A percentile compares a stretch with the other conserved stretches of the same genome.
These are phyloP conservation scores for Drosophila eugracilis DNA, from an alignment of 1,140 invertebrate genomes.

Conservation along the genomic window DNA sequence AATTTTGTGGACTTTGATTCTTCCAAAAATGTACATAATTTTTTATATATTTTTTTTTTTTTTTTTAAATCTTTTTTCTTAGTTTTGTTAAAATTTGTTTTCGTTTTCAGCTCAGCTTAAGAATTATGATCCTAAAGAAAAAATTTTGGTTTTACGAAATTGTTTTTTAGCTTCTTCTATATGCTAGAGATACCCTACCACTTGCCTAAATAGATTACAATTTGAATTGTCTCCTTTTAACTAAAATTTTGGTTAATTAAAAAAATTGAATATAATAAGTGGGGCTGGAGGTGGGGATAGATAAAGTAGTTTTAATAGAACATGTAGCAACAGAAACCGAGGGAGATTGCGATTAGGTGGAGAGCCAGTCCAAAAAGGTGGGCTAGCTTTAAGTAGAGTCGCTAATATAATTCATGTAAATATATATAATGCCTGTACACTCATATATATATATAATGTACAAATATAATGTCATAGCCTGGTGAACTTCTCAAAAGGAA, in stretches of 20 bases:
- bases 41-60: slow-evolving; percentile 22
- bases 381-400: slow-evolving; percentile 44
- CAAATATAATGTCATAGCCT: slow-evolving; percentile 6
- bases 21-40: slow-evolving; percentile 41
- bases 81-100: slow-evolving; percentile 38
- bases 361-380: slow-evolving; percentile 9
- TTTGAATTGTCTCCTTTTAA: slow-evolving; percentile 25
- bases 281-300: background rate
- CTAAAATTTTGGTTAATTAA: slow-evolving; percentile 29
- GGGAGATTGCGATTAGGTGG: slow-evolving; percentile 50
- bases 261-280: slow-evolving; percentile 10
- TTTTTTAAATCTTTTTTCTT: slow-evolving; percentile 22
- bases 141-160: slow-evolving; percentile 60
- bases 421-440: slow-evolving; percentile 16
- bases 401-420: slow-evolving; percentile 37
- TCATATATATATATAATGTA: slow-evolving; percentile 27
- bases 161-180: slow-evolving; percentile 43
- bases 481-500: slow-evolving; percentile 11
- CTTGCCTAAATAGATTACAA: slow-evolving; percentile 56
- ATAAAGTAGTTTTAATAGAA: background rate
- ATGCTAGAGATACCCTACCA: slow-evolving; percentile 55
- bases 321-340: slow-evolving; percentile 28
- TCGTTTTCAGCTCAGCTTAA: slow-evolving; percentile 47
- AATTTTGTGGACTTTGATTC: slow-evolving; percentile 45
- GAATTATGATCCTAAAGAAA: slow-evolving; percentile 53